A percentile compares a stretch with the other conserved stretches of the same genome.
These are phyloP conservation scores for Hetaerina americana DNA, from an alignment of 1,140 invertebrate genomes.

Conservation along the genomic window DNA sequence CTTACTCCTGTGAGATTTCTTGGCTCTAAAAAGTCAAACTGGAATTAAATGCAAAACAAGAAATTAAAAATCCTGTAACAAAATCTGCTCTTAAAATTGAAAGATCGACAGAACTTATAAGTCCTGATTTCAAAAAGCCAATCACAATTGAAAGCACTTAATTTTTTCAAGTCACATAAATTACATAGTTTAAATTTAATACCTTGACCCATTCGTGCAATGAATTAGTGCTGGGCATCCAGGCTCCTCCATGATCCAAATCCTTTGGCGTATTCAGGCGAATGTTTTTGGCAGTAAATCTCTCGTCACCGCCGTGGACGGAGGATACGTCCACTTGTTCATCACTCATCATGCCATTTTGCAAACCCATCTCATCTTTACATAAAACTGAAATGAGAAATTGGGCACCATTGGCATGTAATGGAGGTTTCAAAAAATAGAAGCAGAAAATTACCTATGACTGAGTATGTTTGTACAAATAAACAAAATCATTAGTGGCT, in stretches of 20 bases:
- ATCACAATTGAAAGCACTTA: not conserved
- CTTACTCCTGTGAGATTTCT: constrained; percentile 62
- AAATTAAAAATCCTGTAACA: not conserved
- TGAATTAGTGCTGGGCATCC: constrained; percentile 45
- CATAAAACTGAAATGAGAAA: constrained; percentile 33
- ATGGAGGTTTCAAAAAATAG: too few species aligned
- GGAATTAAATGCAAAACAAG: constrained; percentile 19
- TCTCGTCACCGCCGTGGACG: constrained; percentile 21
- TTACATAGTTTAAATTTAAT: constrained; percentile 9
- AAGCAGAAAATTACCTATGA: too few species aligned
- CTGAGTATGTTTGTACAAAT: too few species aligned
- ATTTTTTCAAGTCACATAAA: not conserved
- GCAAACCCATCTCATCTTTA: constrained; percentile 49
- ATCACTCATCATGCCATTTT: constrained; percentile 36
- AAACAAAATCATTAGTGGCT: too few species aligned
- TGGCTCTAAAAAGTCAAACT: constrained; percentile 62
- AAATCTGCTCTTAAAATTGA: not conserved
- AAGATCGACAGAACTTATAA: too few species aligned
- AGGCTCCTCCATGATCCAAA: constrained; percentile 33
- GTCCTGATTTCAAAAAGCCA: too few species aligned
- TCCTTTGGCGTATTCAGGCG: constrained; percentile 20
- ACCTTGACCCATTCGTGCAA: constrained; percentile 49
- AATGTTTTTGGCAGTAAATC: constrained; percentile 15
- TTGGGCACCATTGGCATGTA: too few species aligned
- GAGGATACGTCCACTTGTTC: constrained; percentile 43